Base-by-base conservation (phyloP, 2,888 invertebrate species). In the Sepioteuthis lessoniana region DNA sequence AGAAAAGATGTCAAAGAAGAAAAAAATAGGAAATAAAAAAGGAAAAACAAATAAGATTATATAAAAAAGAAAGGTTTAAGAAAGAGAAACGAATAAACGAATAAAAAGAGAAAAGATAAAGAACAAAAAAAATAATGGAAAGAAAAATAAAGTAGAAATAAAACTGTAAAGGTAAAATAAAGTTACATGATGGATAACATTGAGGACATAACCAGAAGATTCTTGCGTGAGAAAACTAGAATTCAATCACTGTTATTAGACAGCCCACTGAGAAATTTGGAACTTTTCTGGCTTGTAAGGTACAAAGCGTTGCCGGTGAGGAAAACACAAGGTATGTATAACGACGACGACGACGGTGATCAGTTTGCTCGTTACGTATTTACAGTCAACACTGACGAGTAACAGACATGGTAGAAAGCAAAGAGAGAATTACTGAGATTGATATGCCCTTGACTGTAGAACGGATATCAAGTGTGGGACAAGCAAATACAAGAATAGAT, bases 371-470 rank as follows among this genome's bases (percentile, higher is more conserved):
- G 76, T 76, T 76, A 76, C 76, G 76, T n/a, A 76, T 76, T 76
- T 76, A 76, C 76, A 76, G 35, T n/a, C 76, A 55, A 55, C 55
- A 55, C 21, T 25, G 55, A 55, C 25, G 21, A 55, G 55, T 55
- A 55, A 55, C 25, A 76, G 76, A 76, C 76, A 76, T 76, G 76
- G 16, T n/a, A 76, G 16, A 8, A 16, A 76, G 76, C 76, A 19
- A 35, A 76, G 19, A 76, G 2, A n/a, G 76, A 76, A 76, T 76
- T 76, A 76, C n/a, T 13, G n/a, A 76, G 76, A 76, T 76, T 76
- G 76, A 76, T 76, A 76, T 76, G 76, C 76, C 76, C 76, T 76
- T 76, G 76, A 76, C n/a, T 76, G 76, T 76, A 35, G 76, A 76
- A 76, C 35, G 35, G 76, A 10, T 76, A 76, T n/a, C 76, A n/a